A percentile compares a stretch with the other conserved stretches of the same genome.
These are phyloP conservation scores for Luffia ferchaultella DNA, from an alignment of 2,888 invertebrate genomes.

Conservation along the genomic window DNA sequence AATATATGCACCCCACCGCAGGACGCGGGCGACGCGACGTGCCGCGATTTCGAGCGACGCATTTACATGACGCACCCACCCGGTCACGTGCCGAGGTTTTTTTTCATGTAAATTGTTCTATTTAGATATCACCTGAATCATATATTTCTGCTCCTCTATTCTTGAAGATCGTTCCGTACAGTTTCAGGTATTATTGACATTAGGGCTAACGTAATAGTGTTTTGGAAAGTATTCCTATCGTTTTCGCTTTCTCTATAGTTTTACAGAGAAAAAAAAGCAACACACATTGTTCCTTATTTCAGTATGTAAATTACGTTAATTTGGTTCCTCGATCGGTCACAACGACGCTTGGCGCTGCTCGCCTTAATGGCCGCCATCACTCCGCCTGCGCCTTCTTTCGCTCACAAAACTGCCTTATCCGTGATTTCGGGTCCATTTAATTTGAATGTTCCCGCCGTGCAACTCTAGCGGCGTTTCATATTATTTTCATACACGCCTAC, in stretches of 20 bases:
- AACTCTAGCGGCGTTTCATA: conserved; percentile 1
- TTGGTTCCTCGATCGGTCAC: too few relatives aligned
- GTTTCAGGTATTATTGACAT: background rate
- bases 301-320: too few relatives aligned
- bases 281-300: too few relatives aligned
- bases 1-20: conserved; percentile 62
- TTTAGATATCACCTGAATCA: conserved; percentile 42
- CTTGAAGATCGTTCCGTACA: background rate
- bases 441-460: conserved; percentile 27
- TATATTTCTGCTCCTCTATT: background rate
- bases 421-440: conserved; percentile 58
- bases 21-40: conserved; percentile 30
- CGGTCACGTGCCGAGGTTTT: conserved; percentile 58
- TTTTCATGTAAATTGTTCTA: conserved; percentile 56
- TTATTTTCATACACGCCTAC: conserved; percentile 10
- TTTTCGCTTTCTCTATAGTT: too few relatives aligned
- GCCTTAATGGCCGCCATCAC: conserved; percentile 19
- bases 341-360: conserved; percentile 9
- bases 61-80: conserved; percentile 52
- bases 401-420: conserved; percentile 52
- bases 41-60: conserved; percentile 44
- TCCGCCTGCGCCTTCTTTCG: conserved; percentile 31
- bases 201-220: background rate
- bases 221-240: background rate
- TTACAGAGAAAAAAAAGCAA: too few relatives aligned